phyloP scores from a whole-genome alignment of 2,888 invertebrate genomes.

The Papilio demoleus region DNA sequence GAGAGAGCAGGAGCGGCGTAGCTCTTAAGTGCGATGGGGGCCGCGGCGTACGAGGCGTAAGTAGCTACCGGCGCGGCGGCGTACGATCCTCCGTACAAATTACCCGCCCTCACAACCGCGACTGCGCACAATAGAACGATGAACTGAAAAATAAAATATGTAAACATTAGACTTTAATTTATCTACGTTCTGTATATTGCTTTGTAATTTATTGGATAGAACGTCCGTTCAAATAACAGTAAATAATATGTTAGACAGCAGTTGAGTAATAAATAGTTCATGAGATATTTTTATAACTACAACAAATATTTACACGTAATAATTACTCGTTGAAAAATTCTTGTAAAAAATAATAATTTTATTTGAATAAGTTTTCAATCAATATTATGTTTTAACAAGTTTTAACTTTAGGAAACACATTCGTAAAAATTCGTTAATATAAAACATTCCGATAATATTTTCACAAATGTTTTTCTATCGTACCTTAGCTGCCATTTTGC shows the following conservation, averaged over 20 bases:
- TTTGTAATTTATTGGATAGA: slow-evolving; percentile 16
- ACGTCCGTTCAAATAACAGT: slow-evolving; percentile 2
- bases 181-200: neutral
- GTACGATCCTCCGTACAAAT: slow-evolving; percentile 72
- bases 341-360: neutral
- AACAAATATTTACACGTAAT: neutral
- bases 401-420: neutral
- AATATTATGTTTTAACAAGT: too few relatives aligned
- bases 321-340: neutral
- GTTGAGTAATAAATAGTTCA: slow-evolving; percentile 10
- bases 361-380: too few relatives aligned
- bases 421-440: neutral
- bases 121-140: slow-evolving; percentile 84
- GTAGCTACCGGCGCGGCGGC: slow-evolving; percentile 57
- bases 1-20: slow-evolving; percentile 59
- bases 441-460: slow-evolving; percentile 12
- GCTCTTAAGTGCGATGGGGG: slow-evolving; percentile 50
- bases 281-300: neutral
- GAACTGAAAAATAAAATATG: slow-evolving; percentile 65
- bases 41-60: slow-evolving; percentile 53
- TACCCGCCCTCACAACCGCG: slow-evolving; percentile 84
- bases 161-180: slow-evolving; percentile 5
- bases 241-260: slow-evolving; percentile 19
- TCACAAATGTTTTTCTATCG: slow-evolving; percentile 47
- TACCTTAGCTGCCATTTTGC: slow-evolving; percentile 82